Conservation (phyloP, 1,140 invertebrate genomes). For the Pseudomyrmex concolor region DNA sequence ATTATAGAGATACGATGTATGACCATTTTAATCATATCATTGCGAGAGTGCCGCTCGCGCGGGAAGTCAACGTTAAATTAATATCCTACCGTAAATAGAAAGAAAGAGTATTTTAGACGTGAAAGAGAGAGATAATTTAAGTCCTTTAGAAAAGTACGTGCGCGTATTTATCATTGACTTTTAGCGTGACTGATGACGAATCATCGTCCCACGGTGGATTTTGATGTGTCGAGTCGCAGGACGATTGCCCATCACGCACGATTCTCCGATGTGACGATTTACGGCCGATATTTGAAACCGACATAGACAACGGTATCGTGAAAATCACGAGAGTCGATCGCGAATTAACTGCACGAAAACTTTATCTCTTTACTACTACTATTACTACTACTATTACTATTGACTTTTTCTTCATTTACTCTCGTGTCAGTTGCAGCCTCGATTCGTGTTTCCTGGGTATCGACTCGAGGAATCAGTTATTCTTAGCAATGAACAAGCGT, state of each 20-base stretch:
- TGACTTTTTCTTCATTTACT: constrained; percentile 41
- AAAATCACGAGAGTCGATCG: constrained; percentile 38
- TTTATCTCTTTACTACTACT: not conserved
- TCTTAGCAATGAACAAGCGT: constrained; percentile 36
- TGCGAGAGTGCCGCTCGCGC: constrained; percentile 52
- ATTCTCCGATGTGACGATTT: constrained; percentile 20
- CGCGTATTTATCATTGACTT: constrained; percentile 41
- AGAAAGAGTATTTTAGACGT: constrained; percentile 33
- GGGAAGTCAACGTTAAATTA: constrained; percentile 30
- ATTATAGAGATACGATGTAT: constrained; percentile 63
- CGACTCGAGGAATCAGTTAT: constrained; percentile 36
- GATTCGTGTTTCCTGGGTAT: not conserved
- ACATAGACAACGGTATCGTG: constrained; percentile 15
- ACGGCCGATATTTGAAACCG: not conserved
- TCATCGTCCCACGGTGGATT: constrained; percentile 25
- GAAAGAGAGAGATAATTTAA: constrained; percentile 18
- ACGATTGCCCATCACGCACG: constrained; percentile 28
- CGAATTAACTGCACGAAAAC: constrained; percentile 1
- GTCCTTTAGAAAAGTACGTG: constrained; percentile 25
- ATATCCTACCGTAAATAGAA: constrained; percentile 55
- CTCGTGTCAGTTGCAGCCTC: constrained; percentile 56
- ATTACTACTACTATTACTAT: constrained; percentile 19
- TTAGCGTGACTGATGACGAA: constrained; percentile 16
- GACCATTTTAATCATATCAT: constrained; percentile 76
- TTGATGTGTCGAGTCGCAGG: constrained; percentile 35